A percentile compares a stretch with the other conserved stretches of the same genome.
These are phyloP conservation scores for Myrmecophaga tridactyla DNA, from an alignment of 2,113 vertebrate species.

Conservation along the genomic window DNA sequence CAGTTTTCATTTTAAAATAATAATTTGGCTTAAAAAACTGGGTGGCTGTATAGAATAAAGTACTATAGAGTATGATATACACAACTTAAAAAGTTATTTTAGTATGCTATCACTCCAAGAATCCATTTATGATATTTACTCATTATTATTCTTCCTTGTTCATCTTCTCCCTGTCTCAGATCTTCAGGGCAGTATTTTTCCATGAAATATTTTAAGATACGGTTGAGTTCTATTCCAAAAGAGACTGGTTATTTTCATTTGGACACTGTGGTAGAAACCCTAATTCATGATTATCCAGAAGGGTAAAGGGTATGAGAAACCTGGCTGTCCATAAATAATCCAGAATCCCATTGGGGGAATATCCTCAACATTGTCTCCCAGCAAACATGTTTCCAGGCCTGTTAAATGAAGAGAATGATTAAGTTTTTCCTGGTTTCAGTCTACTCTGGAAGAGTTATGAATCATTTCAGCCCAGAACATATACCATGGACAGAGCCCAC, in stretches of 20 bases:
- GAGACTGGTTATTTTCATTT: conserved; percentile 40
- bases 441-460: neutral
- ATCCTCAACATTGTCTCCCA: neutral
- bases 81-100: neutral
- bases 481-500: neutral
- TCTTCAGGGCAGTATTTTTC: conserved; percentile 1
- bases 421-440: neutral
- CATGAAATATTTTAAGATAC: conserved; percentile 40
- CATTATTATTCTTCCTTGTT: neutral
- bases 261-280: neutral
- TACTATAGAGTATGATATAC: neutral
- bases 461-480: neutral
- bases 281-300: conserved; percentile 27
- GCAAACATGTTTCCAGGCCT: neutral
- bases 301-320: neutral
- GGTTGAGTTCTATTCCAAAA: neutral
- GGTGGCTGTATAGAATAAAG: neutral
- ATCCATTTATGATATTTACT: neutral
- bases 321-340: conserved; percentile 29
- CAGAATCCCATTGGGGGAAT: neutral
- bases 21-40: neutral
- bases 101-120: neutral
- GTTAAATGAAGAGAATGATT: neutral
- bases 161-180: neutral
- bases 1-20: conserved; percentile 15